Evolutionary conservation across 2,113 vertebrate genomes (phyloP), one percentile per base, ranked within the genome.

Genomic region (Dasyornis broadbenti): DNA sequence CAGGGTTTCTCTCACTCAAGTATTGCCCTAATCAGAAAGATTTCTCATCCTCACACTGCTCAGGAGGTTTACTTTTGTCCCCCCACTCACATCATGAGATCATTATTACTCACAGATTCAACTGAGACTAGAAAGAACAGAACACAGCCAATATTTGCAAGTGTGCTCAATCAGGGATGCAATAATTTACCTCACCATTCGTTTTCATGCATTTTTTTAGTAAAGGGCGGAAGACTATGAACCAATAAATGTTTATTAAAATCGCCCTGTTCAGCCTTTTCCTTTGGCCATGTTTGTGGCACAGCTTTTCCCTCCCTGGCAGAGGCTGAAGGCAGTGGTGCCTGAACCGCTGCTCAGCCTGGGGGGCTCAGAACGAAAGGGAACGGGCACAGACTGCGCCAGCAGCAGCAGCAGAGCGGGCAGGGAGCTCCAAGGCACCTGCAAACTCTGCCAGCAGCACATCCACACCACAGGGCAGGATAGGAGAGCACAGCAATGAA

Each of bases 71-170:
- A 81, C 57, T n/a, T 75, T 82, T 47, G 60, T 68, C 4, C 17
- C 31, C 44, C 7, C 27, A 24, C 21, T 30, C 39, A 22, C 3
- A 71, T 80, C 31, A 54, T 70, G 39, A 79, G 82, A 79, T 71
- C 80, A 66, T 87, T 68, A 45, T 42, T 81, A 70, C 53, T 49
- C 87, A 73, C 28, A 95, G 92, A 96, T 96, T 97, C 92, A 94
- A 89, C 96, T 97, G 96, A 96, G 66, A 63, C 96, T 95, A 95
- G 66, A 63, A 90, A 92, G 91, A 97, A 90, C 68, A 90, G 93
- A 87, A 97, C 49, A 60, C 2, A 69, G 37, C 15, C 83, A 68
- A 60, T 86, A 52, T 94, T 95, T 96, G 50, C 39, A 83, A 86
- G 56, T 72, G 30, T n/a, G 42, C 23, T 94, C 54, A 60, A 26